Evolutionary conservation across 1,140 invertebrate genomes (phyloP).

Genomic region (Caerostris extrusa): DNA sequence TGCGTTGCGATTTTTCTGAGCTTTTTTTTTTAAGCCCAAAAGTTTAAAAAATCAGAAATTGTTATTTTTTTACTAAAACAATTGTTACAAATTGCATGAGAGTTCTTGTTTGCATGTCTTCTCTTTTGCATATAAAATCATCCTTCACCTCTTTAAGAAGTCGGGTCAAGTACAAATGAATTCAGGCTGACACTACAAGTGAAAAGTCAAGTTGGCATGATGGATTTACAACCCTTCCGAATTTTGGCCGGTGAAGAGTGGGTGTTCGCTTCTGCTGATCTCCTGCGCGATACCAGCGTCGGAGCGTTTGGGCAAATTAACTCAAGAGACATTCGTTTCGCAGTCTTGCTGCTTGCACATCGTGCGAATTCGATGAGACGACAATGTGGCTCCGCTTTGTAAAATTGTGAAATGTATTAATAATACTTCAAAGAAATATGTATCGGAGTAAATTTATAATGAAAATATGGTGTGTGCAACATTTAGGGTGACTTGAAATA

Average conservation of each 20-base stretch:
- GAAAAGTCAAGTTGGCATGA: neutral
- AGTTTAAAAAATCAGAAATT: neutral
- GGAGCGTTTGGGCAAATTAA: neutral
- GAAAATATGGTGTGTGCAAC: too few relatives aligned
- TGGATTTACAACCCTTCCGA: constrained; percentile 34
- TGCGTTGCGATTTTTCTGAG: too few relatives aligned
- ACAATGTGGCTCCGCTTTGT: neutral
- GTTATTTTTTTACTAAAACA: neutral
- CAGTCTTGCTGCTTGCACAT: neutral
- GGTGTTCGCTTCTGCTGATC: neutral
- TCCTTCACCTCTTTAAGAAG: neutral
- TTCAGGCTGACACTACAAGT: neutral
- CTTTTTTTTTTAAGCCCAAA: neutral
- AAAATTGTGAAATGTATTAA: too few relatives aligned
- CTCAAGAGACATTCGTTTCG: neutral
- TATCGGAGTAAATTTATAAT: too few relatives aligned
- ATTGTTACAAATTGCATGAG: neutral
- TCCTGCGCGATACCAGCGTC: neutral
- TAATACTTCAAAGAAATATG: too few relatives aligned
- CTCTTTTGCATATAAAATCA: neutral
- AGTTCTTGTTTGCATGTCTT: neutral
- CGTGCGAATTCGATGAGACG: neutral
- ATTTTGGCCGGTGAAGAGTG: neutral
- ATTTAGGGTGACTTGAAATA: too few relatives aligned
- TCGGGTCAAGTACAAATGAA: constrained; percentile 23